Evolutionary conservation across 2,797 vertebrate genomes (phyloP), one percentile per base, ranked within the genome.

Genomic region (Melanotaenia boesemani): DNA sequence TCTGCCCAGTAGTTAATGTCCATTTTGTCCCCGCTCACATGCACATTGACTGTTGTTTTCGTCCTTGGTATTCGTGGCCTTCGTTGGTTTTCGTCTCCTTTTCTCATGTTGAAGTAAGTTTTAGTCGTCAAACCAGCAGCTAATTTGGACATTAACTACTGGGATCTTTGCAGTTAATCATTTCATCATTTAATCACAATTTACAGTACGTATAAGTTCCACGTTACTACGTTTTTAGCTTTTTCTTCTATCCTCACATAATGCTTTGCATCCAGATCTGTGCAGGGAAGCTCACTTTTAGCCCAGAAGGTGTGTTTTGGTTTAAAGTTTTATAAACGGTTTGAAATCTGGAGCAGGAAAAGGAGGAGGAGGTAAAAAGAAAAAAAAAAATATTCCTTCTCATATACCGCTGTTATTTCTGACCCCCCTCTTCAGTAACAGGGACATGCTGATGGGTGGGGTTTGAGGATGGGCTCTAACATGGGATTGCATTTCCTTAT

Each of bases 401-500:
- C 60, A 48, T n/a, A 34, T 66, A 56, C 63, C 72, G 60, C 74
- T 37, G 82, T 82, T 81, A 84, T 82, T 65, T 77, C 74, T 70
- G 79, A 86, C 77, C 80, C 20, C 54, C 74, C 41, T 44, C 15
- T 44, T 18, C 41, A 18, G 67, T 60, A 83, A 68, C 48, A 28
- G 41, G 63, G 78, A 76, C 75, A 59, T 67, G 77, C 60, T 48
- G 41, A 60, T 66, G 26, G 22, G 24, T 26, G n/a, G 24, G 57
- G 44, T 77, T 68, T 11, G 1, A n/a, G 28, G 26, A 41, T 24
- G 28, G 50, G 28, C 24, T 32, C 20, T 22, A 58, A 20, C 52
- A 30, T 36, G 44, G 62, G 76, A 67, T 83, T 81, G 67, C 46
- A 69, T 85, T 86, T 72, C 79, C 74, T 84, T 76, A 86, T 84